Evolutionary conservation across 2,797 vertebrate genomes (phyloP).

Genomic region (Taeniopygia guttata): DNA sequence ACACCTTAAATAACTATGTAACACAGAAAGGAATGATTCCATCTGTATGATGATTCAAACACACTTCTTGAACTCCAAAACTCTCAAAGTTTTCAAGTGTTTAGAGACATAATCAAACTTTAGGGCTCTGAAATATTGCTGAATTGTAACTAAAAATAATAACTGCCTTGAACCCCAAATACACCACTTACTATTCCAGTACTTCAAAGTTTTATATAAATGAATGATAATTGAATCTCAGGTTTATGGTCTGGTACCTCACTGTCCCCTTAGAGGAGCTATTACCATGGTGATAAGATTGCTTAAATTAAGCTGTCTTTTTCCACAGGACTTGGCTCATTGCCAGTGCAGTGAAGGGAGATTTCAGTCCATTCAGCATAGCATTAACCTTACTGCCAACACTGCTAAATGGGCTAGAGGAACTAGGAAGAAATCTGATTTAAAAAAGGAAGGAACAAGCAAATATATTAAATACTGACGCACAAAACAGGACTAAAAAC

Average conservation of each 20-base stretch:
- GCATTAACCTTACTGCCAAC: constrained; percentile 56
- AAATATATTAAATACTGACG: neutral
- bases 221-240: constrained; percentile 50
- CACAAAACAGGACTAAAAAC: neutral
- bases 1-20: neutral
- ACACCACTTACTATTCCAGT: neutral
- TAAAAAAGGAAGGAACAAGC: neutral
- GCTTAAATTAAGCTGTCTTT: constrained; percentile 56
- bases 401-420: constrained; percentile 32
- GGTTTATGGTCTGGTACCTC: constrained; percentile 50
- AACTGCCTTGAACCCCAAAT: constrained; percentile 13
- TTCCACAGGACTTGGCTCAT: constrained; percentile 43
- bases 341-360: constrained; percentile 45
- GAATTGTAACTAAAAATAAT: neutral
- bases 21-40: neutral
- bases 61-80: neutral
- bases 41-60: neutral
- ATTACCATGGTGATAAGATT: constrained; percentile 57
- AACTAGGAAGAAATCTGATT: neutral
- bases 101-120: neutral
- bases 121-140: neutral
- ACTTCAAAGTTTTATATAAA: constrained; percentile 38
- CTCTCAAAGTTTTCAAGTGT: neutral
- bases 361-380: constrained; percentile 66
- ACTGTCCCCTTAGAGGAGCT: constrained; percentile 29